Evolutionary conservation across 2,888 invertebrate genomes (phyloP), one percentile per base, ranked within the genome.

Genomic region (Polymixis flavicincta): DNA sequence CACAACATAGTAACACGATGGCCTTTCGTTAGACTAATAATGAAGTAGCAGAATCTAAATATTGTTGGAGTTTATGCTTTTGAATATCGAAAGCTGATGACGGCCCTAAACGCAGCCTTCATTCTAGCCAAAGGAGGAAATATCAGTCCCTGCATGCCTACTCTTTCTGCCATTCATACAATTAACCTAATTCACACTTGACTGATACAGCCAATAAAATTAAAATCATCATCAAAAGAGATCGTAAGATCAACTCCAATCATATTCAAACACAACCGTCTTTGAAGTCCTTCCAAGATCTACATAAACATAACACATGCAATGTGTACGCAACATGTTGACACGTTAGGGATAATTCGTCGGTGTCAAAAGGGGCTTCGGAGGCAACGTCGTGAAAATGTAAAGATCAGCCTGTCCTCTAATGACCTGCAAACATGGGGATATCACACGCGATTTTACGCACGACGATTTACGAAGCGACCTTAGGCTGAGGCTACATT

Each of bases 381-480:
- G 77, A 77, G 79, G 88, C 87, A 84, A 85, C 86, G 85, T 89
- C 87, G 87, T 85, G 89, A 85, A 88, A 88, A 89, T 85, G 89
- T 86, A 86, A 89, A 89, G 91, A 89, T 89, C 89, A 82, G 73
- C 77, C 80, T 74, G 80, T 65, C 57, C 70, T 90, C 90, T 94
- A 94, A 94, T 92, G 93, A 92, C 89, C 90, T 93, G 93, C 92
- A 94, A 93, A 94, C 92, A 93, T 91, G 82, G 89, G 88, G 89
- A 89, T 89, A 89, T 91, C 89, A 89, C 90, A 88, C 81, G 82
- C 89, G 90, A 92, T 91, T n/a, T 92, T 91, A 86, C 83, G 85
- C 57, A 76, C 81, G 32, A 61, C 89, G 90, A 92, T 90, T 91
- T 90, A 86, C 81, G 86, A 64, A 59, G 28, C 28, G 28, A 32